Evolutionary conservation across 2,113 vertebrate genomes (phyloP), one percentile per base, ranked within the genome.

Genomic region (Rhea americana): DNA sequence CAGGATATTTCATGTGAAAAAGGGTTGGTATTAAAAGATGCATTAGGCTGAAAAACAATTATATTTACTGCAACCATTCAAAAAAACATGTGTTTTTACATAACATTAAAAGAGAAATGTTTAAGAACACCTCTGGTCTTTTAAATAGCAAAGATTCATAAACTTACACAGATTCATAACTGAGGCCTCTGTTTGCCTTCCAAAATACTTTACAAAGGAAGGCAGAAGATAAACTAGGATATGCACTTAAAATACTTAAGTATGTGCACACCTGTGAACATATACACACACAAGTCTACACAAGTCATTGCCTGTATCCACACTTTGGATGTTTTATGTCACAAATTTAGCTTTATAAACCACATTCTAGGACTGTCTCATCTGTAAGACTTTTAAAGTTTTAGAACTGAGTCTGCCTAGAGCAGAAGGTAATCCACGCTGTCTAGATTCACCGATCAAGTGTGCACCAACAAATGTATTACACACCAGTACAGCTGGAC

Each of bases 11-110:
- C 98, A 99, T 99, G 95, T 99, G 98, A 98, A 98, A 99, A 96
- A 99, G 98, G 94, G 99, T 98, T 86, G 99, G 99, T 96, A 99
- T 99, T 98, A 99, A 98, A 97, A 99, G 98, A 97, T 99, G 99
- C 98, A 99, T 99, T 97, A 99, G 97, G 97, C 99, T 99, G 97
- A 91, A 97, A 98, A 96, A 97, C 95, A 98, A 98, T 97, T 96
- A 94, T 19, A 93, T 97, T 97, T 97, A 98, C 96, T 97, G 97
- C 97, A 97, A 95, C 88, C 97, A 97, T 95, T 95, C 95, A 92
- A 87, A 67, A 83, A 0, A 82, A 94, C 30, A 91, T 22, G 9
- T 79, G 61, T 83, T 95, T 66, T 94, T 85, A 96, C 61, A 95
- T 79, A 91, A 91, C 58, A 97, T 92, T 87, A 82, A 95, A 95